Base-by-base conservation (phyloP, 2,113 vertebrate species). In the Callaeas wilsoni region DNA sequence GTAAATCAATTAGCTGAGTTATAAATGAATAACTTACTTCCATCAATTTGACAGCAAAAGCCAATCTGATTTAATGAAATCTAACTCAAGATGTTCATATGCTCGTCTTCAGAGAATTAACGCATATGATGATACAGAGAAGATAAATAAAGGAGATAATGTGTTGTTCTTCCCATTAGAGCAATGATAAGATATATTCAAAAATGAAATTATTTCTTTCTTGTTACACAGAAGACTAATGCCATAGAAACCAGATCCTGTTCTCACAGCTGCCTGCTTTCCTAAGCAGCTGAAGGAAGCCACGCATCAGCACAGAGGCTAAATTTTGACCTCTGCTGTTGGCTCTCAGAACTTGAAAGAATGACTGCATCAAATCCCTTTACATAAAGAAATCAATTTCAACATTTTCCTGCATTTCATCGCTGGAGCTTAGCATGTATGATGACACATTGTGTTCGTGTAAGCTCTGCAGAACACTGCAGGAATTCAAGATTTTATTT, bases 1-100 rank as follows among this genome's bases (percentile, higher is more conserved):
- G 82, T 96, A 93, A 96, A 96, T 97, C 96, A 97, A 96, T 96
- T 96, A 95, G 80, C 68, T 5, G 37, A 84, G 79, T 89, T 96
- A 93, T 78, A 96, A 96, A 96, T 87, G 47, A 96, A 71, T 92
- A 94, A 94, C 64, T 95, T 83, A 88, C 67, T 95, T 90, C 80
- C 65, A 94, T 90, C 94, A 95, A 84, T 96, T 95, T 94, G 92
- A 96, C 90, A 96, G 96, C 73, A 87, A 86, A 84, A 87, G 83
- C 88, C 52, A 8, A 95, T 94, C 68, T 87, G 80, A 95, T 89
- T 90, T 94, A 95, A 97, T 95, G 96, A 95, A 95, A 95, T 86
- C 80, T 89, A 96, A 93, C 83, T 93, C 56, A 89, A 93, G 88
- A 92, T 89, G 69, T 86, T 95, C 90, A 86, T 69, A 60, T 20